Conservation (phyloP, 2,113 vertebrate species). For the Coryphaenoides rupestris region DNA sequence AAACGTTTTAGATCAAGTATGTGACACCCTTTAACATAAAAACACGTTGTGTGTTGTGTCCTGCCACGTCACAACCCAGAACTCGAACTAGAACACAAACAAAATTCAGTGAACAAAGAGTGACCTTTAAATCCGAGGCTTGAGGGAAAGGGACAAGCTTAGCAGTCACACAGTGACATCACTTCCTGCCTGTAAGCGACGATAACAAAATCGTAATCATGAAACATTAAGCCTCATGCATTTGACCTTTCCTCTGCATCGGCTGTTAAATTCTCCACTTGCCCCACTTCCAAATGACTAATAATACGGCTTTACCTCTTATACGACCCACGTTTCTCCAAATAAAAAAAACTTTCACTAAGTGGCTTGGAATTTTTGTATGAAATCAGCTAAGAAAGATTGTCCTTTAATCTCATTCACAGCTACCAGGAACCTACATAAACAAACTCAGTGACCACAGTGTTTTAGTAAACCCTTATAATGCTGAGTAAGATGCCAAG, state of each 20-base stretch:
- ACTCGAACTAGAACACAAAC: no score
- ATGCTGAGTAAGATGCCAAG: conserved; percentile 23
- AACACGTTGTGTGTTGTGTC: no score
- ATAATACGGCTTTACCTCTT: conserved; percentile 32
- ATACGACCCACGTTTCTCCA: conserved; percentile 18
- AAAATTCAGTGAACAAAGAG: background rate
- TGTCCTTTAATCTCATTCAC: conserved; percentile 51
- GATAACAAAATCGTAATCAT: conserved; percentile 29
- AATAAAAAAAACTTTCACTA: background rate
- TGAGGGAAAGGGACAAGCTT: no score
- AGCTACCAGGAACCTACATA: conserved; percentile 26
- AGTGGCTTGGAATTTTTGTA: conserved; percentile 37
- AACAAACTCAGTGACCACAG: conserved; percentile 10
- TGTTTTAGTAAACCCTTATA: conserved; percentile 28
- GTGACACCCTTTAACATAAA: background rate
- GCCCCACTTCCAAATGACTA: background rate
- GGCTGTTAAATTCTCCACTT: background rate
- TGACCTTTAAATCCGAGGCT: conserved; percentile 32
- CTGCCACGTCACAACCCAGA: no score
- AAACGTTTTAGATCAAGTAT: background rate
- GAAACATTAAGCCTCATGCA: background rate
- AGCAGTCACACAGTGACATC: conserved; percentile 22
- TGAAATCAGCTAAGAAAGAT: conserved; percentile 51
- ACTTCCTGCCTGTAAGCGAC: conserved; percentile 43
- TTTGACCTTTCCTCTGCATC: conserved; percentile 28